Evolutionary conservation across 1,140 invertebrate genomes (phyloP).

Genomic region (Panonychus citri): DNA sequence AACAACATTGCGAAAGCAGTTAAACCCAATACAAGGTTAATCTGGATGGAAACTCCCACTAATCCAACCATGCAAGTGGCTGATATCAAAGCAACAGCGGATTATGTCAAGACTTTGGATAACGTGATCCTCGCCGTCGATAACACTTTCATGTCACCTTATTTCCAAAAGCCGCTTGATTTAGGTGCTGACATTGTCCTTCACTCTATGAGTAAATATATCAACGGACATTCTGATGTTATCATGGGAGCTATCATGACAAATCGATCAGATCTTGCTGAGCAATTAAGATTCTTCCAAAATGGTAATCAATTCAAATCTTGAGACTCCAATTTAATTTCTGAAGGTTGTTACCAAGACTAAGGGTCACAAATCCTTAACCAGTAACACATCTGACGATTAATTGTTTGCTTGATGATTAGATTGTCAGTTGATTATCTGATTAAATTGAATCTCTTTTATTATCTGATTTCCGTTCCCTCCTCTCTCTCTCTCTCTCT

Average conservation of each 20-base stretch:
- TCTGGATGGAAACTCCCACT: conserved; percentile 95
- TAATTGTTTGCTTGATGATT: too few relatives aligned
- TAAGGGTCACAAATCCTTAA: too few relatives aligned
- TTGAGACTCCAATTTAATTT: too few relatives aligned
- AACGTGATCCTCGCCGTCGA: conserved; percentile 66
- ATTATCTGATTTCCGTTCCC: too few relatives aligned
- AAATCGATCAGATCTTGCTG: background rate
- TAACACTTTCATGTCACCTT: conserved; percentile 90
- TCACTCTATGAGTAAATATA: conserved; percentile 91
- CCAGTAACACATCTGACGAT: too few relatives aligned
- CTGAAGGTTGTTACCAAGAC: too few relatives aligned
- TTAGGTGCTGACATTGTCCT: conserved; percentile 75
- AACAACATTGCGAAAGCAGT: conserved; percentile 42
- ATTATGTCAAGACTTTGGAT: conserved; percentile 15
- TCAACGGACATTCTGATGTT: conserved; percentile 94
- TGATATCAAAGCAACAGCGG: conserved; percentile 52
- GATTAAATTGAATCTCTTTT: too few relatives aligned
- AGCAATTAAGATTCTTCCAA: background rate
- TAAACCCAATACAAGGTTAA: conserved; percentile 62
- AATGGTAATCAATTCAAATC: too few relatives aligned
- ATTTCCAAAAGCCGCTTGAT: conserved; percentile 68
- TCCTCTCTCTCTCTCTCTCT: too few relatives aligned
- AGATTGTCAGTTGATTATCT: too few relatives aligned
- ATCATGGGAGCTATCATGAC: conserved; percentile 63
- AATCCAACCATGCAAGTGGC: conserved; percentile 80